Percentiles rank a stretch among this genome's conserved stretches.
Conservation (phyloP, 2,888 invertebrate species). For the Agonopterix heracliana region DNA sequence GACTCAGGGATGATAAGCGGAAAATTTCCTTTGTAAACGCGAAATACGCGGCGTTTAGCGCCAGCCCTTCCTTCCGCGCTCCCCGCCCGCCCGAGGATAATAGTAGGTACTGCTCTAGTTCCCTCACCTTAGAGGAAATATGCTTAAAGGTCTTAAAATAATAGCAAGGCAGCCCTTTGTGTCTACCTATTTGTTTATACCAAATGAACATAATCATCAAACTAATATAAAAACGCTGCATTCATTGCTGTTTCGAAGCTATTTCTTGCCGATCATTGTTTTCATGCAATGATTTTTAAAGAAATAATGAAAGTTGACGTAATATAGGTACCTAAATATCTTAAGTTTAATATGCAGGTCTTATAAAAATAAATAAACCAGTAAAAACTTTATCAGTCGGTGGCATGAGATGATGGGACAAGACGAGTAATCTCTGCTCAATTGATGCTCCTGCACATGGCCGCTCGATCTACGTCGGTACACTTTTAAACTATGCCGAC, state of each 20-base stretch:
- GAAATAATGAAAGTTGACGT: too few species aligned
- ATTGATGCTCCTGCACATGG: conserved; percentile 43
- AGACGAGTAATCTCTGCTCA: conserved; percentile 42
- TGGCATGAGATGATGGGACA: too few species aligned
- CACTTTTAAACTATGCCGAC: conserved; percentile 13
- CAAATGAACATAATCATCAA: too few species aligned
- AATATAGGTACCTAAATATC: too few species aligned
- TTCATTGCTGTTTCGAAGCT: too few species aligned
- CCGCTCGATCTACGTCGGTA: conserved; percentile 35
- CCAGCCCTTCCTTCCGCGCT: background rate
- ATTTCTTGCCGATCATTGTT: too few species aligned
- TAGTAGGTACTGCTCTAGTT: conserved; percentile 22
- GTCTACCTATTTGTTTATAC: too few species aligned
- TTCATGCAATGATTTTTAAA: too few species aligned
- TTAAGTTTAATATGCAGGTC: too few species aligned
- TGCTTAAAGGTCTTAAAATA: conserved; percentile 1
- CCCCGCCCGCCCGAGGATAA: conserved; percentile 22
- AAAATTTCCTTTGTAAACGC: conserved; percentile 45
- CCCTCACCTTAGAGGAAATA: conserved; percentile 6
- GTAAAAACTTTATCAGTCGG: conserved; percentile 20
- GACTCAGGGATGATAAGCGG: conserved; percentile 55
- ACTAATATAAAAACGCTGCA: too few species aligned
- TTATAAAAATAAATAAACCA: conserved; percentile 16
- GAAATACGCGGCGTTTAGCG: conserved; percentile 25
- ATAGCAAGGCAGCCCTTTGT: background rate